These are phyloP conservation scores for Ophraella communa DNA, from an alignment of 2,888 invertebrate species.

Conservation along the genomic window DNA sequence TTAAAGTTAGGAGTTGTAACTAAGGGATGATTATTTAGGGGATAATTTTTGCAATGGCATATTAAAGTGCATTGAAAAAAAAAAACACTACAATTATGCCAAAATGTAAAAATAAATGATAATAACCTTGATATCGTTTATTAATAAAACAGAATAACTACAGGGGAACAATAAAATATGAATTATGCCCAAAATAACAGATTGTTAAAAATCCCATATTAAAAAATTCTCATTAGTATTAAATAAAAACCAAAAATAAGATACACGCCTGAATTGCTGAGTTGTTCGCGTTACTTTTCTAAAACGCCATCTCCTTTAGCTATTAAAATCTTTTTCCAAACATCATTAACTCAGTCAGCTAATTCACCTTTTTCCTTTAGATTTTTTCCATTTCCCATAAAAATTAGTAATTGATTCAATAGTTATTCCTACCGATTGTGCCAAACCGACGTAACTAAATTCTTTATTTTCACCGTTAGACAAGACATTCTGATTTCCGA, in stretches of 20 bases:
- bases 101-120: too few species aligned
- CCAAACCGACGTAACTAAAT: conserved; percentile 79
- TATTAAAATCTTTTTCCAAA: conserved; percentile 31
- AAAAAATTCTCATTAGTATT: conserved; percentile 37
- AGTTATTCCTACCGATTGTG: conserved; percentile 81
- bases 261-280: conserved; percentile 17
- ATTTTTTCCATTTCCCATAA: conserved; percentile 84
- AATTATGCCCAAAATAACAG: conserved; percentile 38
- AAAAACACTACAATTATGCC: too few species aligned
- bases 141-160: conserved; percentile 42
- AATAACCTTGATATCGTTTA: conserved; percentile 35
- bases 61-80: too few species aligned
- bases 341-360: conserved; percentile 1
- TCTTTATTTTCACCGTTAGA: conserved; percentile 64
- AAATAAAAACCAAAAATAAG: conserved; percentile 32
- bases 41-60: too few species aligned
- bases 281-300: conserved; percentile 10
- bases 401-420: conserved; percentile 84
- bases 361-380: conserved; percentile 69
- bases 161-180: conserved; percentile 38
- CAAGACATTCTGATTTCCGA: conserved; percentile 64
- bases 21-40: too few species aligned
- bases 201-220: conserved; percentile 32
- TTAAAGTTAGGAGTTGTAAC: too few species aligned
- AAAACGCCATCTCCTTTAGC: conserved; percentile 23